Evolutionary conservation across 35 echinoderm and acorn worm genomes (phyloP), one percentile per base, ranked within the genome.

Genomic region (Chiridota heheva): DNA sequence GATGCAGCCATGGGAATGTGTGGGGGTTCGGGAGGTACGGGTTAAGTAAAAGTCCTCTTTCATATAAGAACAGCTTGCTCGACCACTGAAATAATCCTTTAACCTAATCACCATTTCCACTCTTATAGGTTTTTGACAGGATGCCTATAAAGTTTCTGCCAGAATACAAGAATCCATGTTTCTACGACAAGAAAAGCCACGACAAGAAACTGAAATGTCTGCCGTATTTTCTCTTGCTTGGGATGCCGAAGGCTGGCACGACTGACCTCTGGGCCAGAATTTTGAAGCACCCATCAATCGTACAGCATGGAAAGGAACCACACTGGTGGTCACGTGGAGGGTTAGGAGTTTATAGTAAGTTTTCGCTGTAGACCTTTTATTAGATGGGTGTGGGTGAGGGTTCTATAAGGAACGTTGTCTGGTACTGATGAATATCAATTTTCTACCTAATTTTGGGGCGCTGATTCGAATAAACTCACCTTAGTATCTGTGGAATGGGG

Each of bases 111-210:
- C n/a, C n/a, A n/a, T n/a, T n/a, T n/a, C n/a, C n/a, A n/a, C n/a
- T n/a, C n/a, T n/a, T n/a, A n/a, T 51, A 51, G 47, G 8, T 51
- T 51, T 51, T 51, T 12, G 47, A 51, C 22, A 12, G 10, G 8
- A 51, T 51, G 10, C 47, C 10, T 51, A 22, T 10, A 22, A 12
- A 10, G 73, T 77, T 77, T 77, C 16, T 58, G 48, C 25, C 27
- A n/a, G 27, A 57, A 12, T 77, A 77, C 34, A 77, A 77, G 59
- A 77, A 77, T 26, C 73, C 73, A 33, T 77, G 73, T 77, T 51
- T 10, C 8, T 72, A 72, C 42, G 49, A 8, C 4, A 72, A 44
- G 32, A 3, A 12, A 66, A n/a, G 31, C 44, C 2, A 17, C 20
- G 49, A 77, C 8, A 32, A 51, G 25, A 31, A 35, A 51, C 49